These are phyloP conservation scores for Dasypogon diadema DNA, from an alignment of 2,888 invertebrate species.

Conservation along the genomic window DNA sequence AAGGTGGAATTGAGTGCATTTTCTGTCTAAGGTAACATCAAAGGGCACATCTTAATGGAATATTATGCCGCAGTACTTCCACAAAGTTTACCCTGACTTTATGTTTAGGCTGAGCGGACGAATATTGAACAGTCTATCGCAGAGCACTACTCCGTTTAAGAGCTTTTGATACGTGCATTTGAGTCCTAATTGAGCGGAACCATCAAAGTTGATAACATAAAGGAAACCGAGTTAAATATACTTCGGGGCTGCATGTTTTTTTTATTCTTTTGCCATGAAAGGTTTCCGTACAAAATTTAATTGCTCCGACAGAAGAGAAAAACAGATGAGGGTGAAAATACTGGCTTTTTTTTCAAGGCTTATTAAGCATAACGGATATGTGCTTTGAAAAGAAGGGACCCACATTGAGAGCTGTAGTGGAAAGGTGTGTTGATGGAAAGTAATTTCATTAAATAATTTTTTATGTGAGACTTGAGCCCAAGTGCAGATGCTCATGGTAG, in stretches of 20 bases:
- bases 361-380: no score
- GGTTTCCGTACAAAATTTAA: neutral
- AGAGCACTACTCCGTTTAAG: neutral
- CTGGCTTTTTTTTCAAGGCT: no score
- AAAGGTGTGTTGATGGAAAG: no score
- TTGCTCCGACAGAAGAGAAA: neutral
- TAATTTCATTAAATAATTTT: no score
- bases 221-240: slow-evolving; percentile 33
- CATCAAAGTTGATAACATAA: slow-evolving; percentile 43
- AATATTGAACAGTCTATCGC: slow-evolving; percentile 15
- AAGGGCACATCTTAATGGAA: slow-evolving; percentile 27
- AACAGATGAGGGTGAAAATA: no score
- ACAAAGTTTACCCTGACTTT: slow-evolving; percentile 17
- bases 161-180: slow-evolving; percentile 32
- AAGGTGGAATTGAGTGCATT: slow-evolving; percentile 23
- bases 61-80: slow-evolving; percentile 1
- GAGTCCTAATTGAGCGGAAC: slow-evolving; percentile 42
- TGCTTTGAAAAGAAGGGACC: no score
- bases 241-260: neutral
- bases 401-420: no score
- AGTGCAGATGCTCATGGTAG: no score
- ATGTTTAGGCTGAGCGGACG: neutral
- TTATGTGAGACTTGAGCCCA: no score
- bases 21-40: slow-evolving; percentile 14
- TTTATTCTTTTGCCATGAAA: no score